Evolutionary conservation across 1,140 invertebrate genomes (phyloP).

Genomic region (Neocloeon triangulifer): DNA sequence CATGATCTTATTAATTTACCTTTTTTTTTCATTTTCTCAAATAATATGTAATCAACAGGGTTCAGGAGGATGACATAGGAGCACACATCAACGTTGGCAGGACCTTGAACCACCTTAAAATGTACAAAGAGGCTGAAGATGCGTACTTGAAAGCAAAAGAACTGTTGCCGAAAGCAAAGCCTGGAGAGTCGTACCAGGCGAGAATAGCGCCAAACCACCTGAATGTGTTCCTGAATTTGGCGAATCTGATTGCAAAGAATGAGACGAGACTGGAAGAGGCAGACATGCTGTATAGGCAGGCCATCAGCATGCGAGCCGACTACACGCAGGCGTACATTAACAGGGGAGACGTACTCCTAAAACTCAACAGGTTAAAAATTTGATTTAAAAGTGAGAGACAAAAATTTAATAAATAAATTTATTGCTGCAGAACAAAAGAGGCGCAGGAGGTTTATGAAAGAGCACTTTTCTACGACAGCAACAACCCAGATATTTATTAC

Average conservation of each 20-base stretch:
- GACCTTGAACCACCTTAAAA: conserved; percentile 79
- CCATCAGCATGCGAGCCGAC: conserved; percentile 91
- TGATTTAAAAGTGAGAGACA: background rate
- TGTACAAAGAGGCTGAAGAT: conserved; percentile 75
- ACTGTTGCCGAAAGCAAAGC: conserved; percentile 69
- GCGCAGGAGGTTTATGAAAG: conserved; percentile 87
- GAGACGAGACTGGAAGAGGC: conserved; percentile 78
- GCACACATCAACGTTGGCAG: conserved; percentile 92
- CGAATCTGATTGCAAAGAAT: conserved; percentile 86
- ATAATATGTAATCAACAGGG: conserved; percentile 23
- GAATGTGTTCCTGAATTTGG: conserved; percentile 88
- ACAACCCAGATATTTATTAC: conserved; percentile 93
- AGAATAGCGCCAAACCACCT: conserved; percentile 88
- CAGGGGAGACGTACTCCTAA: conserved; percentile 85
- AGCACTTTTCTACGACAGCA: conserved; percentile 78
- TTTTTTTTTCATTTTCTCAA: conserved; percentile 6
- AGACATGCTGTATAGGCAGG: conserved; percentile 77
- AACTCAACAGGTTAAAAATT: conserved; percentile 44
- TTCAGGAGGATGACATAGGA: conserved; percentile 87
- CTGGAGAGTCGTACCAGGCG: conserved; percentile 83
- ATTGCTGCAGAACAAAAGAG: conserved; percentile 50
- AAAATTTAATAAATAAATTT: conserved; percentile 1
- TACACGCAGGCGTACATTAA: conserved; percentile 96
- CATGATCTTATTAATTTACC: background rate
- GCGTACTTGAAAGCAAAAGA: conserved; percentile 78